Base-by-base conservation (phyloP, 1,140 invertebrate genomes). In the Sitodiplosis mosellana region DNA sequence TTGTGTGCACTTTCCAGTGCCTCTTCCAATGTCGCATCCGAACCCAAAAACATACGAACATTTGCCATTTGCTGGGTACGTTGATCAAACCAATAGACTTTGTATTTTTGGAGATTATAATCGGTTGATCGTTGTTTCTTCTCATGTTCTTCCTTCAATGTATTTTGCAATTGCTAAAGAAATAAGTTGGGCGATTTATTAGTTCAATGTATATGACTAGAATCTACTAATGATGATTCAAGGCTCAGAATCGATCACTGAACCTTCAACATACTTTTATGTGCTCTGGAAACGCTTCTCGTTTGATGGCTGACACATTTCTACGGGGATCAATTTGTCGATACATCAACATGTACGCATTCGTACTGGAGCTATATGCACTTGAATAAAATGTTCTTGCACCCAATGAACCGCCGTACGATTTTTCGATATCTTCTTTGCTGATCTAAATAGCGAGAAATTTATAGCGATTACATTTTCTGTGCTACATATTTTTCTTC, bases 321-420 rank as follows among this genome's bases (percentile, higher is more conserved):
- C 73, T 65, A 42, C 74, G 63, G 47, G 72, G 71, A 66, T 89
- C 80, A 44, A 87, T 80, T 65, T 86, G 81, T 49, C 89, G 67
- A 58, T 92, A 93, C 81, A 91, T 88, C 18, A 93, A 69, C 87
- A 93, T 92, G 56, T 93, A 92, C 0, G 88, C 88, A 69, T 90
- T 92, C 37, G 87, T 88, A 57, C 85, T 89, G 51, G 82, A 86
- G 54, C 72, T 79, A 56, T 81, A 86, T 18, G 76, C 75, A 45
- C 74, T 75, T 33, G 77, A 83, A 57, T 83, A 87, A 59, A 83
- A 86, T 6, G 72, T 73, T 68, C 33, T 69, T 67, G 2, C 75
- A 69, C 40, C 77, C 77, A 36, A 27, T 27, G 27, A 27, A 27
- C 86, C 85, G 33, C 87, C 88, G 64, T 85, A 92, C 0, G 84